phyloP scores from a whole-genome alignment of 2,113 vertebrate species.

The Sinocyclocheilus anshuiensis region DNA sequence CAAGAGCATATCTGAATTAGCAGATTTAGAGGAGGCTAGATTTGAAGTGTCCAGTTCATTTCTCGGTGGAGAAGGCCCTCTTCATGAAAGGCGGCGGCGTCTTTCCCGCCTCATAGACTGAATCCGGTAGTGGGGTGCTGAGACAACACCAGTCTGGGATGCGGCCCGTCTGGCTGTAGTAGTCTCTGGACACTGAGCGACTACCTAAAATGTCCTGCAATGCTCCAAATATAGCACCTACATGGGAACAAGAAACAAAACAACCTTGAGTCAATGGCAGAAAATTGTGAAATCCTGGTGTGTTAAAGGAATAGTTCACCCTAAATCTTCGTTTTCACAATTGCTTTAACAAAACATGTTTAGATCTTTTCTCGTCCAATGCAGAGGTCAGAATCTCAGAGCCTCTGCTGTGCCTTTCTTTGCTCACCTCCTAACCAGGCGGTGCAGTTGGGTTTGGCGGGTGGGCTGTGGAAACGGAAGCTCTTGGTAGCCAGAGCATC shows the following conservation, averaged over 20 bases:
- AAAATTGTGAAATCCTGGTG: neutral
- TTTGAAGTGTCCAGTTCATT: conserved; percentile 67
- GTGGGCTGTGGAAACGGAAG: conserved; percentile 90
- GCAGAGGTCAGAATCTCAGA: neutral
- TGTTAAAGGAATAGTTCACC: too few relatives aligned
- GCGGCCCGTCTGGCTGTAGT: conserved; percentile 92
- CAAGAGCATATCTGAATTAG: neutral
- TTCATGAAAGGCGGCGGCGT: conserved; percentile 93
- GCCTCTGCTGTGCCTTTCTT: neutral
- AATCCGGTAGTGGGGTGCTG: conserved; percentile 88
- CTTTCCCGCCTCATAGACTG: conserved; percentile 89
- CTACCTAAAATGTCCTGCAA: conserved; percentile 96
- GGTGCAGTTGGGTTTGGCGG: conserved; percentile 94
- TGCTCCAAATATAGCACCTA: conserved; percentile 95
- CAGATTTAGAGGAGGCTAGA: neutral
- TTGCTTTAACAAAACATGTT: too few relatives aligned
- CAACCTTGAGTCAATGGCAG: neutral
- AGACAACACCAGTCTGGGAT: conserved; percentile 98
- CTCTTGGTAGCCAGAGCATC: conserved; percentile 86
- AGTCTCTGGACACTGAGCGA: conserved; percentile 91
- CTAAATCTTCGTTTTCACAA: too few relatives aligned
- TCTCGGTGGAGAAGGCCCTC: conserved; percentile 97
- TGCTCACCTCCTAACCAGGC: conserved; percentile 95
- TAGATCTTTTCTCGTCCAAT: neutral
- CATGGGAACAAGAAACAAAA: neutral